Conservation (phyloP, 2,113 vertebrate genomes). For the Gymnocephalus cernua region DNA sequence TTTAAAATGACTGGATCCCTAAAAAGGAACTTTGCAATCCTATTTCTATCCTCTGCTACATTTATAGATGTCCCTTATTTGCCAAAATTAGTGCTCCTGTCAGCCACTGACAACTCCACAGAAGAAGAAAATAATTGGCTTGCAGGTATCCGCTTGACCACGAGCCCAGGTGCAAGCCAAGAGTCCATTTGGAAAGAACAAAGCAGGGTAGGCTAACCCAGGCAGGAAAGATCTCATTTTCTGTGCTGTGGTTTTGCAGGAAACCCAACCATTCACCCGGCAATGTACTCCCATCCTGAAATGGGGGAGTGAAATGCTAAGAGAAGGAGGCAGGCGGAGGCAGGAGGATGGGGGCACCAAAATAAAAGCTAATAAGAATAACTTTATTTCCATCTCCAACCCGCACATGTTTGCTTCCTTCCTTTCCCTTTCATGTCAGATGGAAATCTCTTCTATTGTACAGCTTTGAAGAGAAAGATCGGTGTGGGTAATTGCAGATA, state of each 20-base stretch:
- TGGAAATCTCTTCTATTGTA: slow-evolving; percentile 66
- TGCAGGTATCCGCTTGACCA: slow-evolving; percentile 8
- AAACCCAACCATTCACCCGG: slow-evolving; percentile 80
- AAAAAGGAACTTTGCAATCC: neutral
- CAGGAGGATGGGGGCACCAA: slow-evolving; percentile 67
- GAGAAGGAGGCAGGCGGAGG: slow-evolving; percentile 63
- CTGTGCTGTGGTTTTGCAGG: slow-evolving; percentile 78
- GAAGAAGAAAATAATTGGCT: neutral
- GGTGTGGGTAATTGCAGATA: slow-evolving; percentile 69
- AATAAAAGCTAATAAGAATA: slow-evolving; percentile 83
- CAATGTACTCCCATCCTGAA: slow-evolving; percentile 88
- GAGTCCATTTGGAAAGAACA: slow-evolving; percentile 53
- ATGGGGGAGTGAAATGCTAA: slow-evolving; percentile 76
- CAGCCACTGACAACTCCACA: neutral
- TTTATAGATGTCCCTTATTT: neutral
- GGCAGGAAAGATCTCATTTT: slow-evolving; percentile 84
- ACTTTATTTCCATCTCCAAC: slow-evolving; percentile 79
- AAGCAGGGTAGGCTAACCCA: slow-evolving; percentile 64
- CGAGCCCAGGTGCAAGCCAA: slow-evolving; percentile 66
- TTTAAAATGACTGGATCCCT: neutral
- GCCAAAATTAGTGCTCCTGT: neutral
- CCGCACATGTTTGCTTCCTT: slow-evolving; percentile 80
- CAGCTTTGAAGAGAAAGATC: slow-evolving; percentile 70
- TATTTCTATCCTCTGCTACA: slow-evolving; percentile 1
- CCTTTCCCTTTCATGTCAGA: slow-evolving; percentile 81